phyloP scores from a whole-genome alignment of 2,797 vertebrate genomes.

The Centropyge bicolor region DNA sequence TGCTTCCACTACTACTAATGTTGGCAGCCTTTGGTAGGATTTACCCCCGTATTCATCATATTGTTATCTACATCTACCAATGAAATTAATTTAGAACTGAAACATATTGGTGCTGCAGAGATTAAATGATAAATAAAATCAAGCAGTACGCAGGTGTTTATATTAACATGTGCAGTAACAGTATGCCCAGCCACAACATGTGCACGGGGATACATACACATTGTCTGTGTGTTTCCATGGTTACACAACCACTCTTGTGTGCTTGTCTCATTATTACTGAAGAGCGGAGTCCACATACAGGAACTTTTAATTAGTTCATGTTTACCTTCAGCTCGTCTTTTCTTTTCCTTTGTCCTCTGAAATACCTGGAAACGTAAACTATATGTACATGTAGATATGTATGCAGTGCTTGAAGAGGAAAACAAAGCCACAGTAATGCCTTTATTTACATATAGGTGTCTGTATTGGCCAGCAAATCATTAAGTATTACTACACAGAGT shows the following conservation, averaged over 20 bases:
- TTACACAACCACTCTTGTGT: not conserved
- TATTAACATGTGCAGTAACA: not conserved
- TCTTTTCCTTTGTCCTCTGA: not conserved
- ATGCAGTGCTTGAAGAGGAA: no score
- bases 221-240: conserved; percentile 5
- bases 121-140: not conserved
- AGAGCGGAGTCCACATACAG: not conserved
- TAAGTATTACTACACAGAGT: no score
- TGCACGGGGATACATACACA: not conserved
- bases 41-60: not conserved
- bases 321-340: not conserved
- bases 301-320: not conserved
- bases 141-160: not conserved
- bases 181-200: not conserved
- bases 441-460: no score
- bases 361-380: not conserved
- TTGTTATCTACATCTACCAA: not conserved
- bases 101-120: not conserved
- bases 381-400: not conserved
- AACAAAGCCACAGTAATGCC: no score
- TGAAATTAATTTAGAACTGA: not conserved
- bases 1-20: not conserved
- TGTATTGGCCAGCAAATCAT: no score
- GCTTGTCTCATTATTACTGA: not conserved
- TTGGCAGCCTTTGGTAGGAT: not conserved